phyloP scores from a whole-genome alignment of 2,113 vertebrate genomes.

The Entomyzon cyanotis region DNA sequence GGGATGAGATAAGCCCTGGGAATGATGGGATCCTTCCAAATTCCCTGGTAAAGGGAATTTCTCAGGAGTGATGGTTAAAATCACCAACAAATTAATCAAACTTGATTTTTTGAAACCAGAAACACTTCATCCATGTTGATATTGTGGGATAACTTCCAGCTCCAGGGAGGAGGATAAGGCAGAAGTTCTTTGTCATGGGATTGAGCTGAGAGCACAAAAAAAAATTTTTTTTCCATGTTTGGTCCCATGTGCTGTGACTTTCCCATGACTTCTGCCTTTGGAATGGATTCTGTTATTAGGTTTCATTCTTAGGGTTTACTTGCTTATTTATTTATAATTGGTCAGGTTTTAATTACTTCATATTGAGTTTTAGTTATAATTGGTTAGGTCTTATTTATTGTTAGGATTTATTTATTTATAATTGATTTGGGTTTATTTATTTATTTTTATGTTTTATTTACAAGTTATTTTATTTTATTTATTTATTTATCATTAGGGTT shows the following conservation, averaged over 20 bases:
- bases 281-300: neutral
- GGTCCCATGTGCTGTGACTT: neutral
- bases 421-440: too few relatives aligned
- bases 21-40: accelerated
- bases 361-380: neutral
- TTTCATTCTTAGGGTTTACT: neutral
- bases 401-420: neutral
- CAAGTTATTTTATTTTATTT: too few relatives aligned
- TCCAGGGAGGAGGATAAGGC: neutral
- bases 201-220: neutral
- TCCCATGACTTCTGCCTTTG: neutral
- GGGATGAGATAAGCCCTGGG: neutral
- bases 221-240: neutral
- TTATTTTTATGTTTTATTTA: neutral
- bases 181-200: neutral
- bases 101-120: neutral
- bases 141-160: neutral
- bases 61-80: neutral
- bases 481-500: neutral
- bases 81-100: too few relatives aligned
- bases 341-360: neutral
- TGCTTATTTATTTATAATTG: neutral
- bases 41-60: neutral
- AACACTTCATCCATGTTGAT: accelerated
- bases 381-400: neutral